Conservation (phyloP, 2,888 invertebrate genomes). For the Ryuthela nishihirai region DNA sequence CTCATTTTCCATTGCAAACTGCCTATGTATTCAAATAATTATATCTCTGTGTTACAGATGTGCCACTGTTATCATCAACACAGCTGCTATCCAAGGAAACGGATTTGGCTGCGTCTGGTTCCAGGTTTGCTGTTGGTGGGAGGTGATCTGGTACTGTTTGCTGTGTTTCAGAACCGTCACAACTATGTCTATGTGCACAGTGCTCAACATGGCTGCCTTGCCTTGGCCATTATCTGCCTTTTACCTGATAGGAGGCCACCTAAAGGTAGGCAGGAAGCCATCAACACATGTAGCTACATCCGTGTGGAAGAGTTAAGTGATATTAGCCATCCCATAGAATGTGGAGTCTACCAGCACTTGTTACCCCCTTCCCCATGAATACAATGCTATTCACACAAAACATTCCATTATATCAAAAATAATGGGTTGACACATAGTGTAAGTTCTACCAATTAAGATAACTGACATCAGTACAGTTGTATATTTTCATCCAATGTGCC, state of each 20-base stretch:
- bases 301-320: slow-evolving; percentile 1
- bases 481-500: too few relatives aligned
- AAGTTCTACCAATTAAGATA: too few relatives aligned
- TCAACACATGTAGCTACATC: slow-evolving; percentile 4
- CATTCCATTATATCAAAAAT: too few relatives aligned
- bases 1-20: too few relatives aligned
- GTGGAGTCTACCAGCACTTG: not conserved
- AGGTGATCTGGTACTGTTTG: slow-evolving; percentile 70
- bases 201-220: slow-evolving; percentile 81
- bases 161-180: slow-evolving; percentile 75
- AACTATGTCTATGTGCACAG: slow-evolving; percentile 88
- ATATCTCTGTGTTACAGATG: slow-evolving; percentile 45
- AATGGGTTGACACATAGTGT: too few relatives aligned
- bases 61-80: slow-evolving; percentile 45
- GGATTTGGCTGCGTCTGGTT: slow-evolving; percentile 48
- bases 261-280: not conserved
- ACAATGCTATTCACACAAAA: too few relatives aligned
- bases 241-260: slow-evolving; percentile 57
- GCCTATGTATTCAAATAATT: too few relatives aligned
- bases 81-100: slow-evolving; percentile 48
- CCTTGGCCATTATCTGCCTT: slow-evolving; percentile 70
- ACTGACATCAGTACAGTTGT: too few relatives aligned
- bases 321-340: not conserved
- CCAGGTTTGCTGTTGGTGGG: slow-evolving; percentile 66
- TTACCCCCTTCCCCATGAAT: not conserved